Evolutionary conservation across 2,113 vertebrate species (phyloP).

Genomic region (Leucosticte australis): DNA sequence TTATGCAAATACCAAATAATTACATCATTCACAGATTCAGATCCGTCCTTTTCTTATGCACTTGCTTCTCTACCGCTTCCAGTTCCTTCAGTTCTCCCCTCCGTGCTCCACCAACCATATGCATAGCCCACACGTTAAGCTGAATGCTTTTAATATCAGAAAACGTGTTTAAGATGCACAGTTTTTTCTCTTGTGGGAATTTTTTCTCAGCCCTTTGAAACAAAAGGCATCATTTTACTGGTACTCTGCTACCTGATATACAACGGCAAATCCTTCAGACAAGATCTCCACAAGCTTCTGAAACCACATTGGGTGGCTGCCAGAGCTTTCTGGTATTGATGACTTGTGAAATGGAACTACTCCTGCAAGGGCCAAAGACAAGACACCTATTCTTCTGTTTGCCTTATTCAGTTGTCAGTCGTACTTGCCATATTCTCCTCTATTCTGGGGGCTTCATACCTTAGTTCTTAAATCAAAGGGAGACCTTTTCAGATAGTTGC

Average conservation of each 20-base stretch:
- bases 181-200: not conserved
- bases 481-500: not conserved
- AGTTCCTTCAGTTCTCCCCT: not conserved
- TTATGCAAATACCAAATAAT: constrained; percentile 6
- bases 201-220: constrained; percentile 22
- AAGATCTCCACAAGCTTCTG: not conserved
- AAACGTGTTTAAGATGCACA: not conserved
- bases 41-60: not conserved
- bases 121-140: not conserved
- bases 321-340: not conserved
- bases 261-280: not conserved
- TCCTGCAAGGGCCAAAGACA: not conserved
- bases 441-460: not conserved
- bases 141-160: not conserved
- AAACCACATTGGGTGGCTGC: not conserved
- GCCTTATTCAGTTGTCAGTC: not conserved
- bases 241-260: not conserved
- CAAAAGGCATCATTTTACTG: not conserved
- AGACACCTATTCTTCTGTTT: not conserved
- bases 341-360: not conserved
- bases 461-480: constrained; percentile 16
- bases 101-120: not conserved
- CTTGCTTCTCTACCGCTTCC: not conserved
- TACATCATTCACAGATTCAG: not conserved
- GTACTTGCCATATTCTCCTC: not conserved